A percentile compares a stretch with the other conserved stretches of the same genome.
These are phyloP conservation scores for Pangasius krempfi DNA, from an alignment of 2,797 vertebrate genomes.

Conservation along the genomic window DNA sequence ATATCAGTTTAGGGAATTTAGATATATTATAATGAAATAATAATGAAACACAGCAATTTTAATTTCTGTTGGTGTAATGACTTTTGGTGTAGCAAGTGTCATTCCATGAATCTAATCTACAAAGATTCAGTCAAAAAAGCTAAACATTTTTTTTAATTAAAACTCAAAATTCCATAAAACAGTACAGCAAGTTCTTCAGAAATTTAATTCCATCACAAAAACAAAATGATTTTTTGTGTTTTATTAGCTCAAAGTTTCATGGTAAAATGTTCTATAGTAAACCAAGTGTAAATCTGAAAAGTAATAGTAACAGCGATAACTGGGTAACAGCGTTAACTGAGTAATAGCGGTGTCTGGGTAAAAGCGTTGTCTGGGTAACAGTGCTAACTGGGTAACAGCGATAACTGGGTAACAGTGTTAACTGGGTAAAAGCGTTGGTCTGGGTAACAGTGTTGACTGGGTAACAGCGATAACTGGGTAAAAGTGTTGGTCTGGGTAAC, in stretches of 20 bases:
- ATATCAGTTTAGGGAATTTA: not conserved
- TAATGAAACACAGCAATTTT: not conserved
- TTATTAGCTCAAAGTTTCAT: not conserved
- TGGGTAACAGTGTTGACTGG: not conserved
- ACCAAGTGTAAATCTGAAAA: not conserved
- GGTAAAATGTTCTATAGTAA: not conserved
- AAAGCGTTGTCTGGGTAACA: not conserved
- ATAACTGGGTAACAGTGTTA: not conserved
- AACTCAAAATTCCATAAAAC: not conserved
- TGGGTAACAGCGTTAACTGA: not conserved
- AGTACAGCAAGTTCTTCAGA: not conserved
- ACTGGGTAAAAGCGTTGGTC: not conserved
- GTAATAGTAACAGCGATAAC: not conserved
- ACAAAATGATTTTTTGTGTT: not conserved
- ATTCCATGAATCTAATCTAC: not conserved
- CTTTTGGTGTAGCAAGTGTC: not conserved
- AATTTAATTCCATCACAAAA: not conserved
- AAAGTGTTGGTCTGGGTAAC: not conserved
- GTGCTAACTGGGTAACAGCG: not conserved
- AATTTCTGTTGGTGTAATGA: not conserved
- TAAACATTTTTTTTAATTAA: not conserved
- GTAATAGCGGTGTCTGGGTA: not conserved
- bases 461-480: not conserved
- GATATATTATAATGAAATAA: not conserved
- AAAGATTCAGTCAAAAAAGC: not conserved